Conservation (phyloP, 2,888 invertebrate genomes). For the Molorchus minor region DNA sequence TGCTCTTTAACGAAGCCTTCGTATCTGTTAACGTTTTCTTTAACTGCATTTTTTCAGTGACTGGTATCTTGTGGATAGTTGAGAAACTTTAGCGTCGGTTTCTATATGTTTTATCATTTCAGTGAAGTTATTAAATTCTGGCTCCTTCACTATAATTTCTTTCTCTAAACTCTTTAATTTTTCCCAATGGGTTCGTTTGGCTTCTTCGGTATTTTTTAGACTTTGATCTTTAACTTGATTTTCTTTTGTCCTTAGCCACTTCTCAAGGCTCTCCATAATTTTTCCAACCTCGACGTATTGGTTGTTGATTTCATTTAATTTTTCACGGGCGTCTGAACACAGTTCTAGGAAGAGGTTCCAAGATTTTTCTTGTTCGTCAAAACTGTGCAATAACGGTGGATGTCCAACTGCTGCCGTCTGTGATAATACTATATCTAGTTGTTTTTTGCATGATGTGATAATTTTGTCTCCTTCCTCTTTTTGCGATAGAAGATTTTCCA, state of each 20-base stretch:
- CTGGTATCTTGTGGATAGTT: conserved; percentile 83
- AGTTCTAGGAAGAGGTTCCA: conserved; percentile 80
- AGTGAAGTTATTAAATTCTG: conserved; percentile 73
- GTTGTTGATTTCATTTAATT: conserved; percentile 77
- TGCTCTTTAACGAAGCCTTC: conserved; percentile 89
- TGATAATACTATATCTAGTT: conserved; percentile 76
- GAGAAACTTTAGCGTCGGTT: conserved; percentile 80
- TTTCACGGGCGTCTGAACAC: conserved; percentile 76
- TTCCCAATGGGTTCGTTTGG: conserved; percentile 81
- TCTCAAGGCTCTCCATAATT: conserved; percentile 78
- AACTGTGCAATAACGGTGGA: conserved; percentile 75
- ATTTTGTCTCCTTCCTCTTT: conserved; percentile 78
- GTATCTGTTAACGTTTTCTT: conserved; percentile 84
- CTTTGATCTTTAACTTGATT: conserved; percentile 88
- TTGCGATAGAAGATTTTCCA: conserved; percentile 79
- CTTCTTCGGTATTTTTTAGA: conserved; percentile 83
- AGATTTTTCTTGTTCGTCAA: conserved; percentile 75
- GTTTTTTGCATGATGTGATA: conserved; percentile 74
- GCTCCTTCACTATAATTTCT: conserved; percentile 74
- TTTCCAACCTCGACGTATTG: conserved; percentile 86
- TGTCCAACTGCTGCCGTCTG: conserved; percentile 84
- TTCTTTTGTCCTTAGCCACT: conserved; percentile 89
- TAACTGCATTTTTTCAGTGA: conserved; percentile 81
- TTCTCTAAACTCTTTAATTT: conserved; percentile 77
- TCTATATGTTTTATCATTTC: conserved; percentile 77